Conservation (phyloP, 2,113 vertebrate species). For the Trichechus manatus region DNA sequence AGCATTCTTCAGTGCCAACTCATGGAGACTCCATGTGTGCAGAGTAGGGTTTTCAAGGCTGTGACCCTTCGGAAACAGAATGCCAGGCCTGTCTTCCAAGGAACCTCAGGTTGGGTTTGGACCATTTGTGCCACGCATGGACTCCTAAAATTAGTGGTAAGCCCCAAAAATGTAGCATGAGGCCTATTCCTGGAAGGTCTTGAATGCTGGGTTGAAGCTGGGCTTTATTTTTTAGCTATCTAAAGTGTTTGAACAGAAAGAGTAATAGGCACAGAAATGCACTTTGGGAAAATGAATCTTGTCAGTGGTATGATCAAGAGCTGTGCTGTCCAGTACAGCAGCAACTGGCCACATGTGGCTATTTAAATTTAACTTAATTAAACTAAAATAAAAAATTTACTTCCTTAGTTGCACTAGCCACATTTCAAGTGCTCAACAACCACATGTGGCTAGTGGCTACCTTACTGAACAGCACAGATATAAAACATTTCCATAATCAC, state of each 20-base stretch:
- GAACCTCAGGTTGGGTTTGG: too few relatives aligned
- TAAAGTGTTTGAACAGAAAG: neutral
- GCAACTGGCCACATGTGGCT: neutral
- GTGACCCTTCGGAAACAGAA: too few relatives aligned
- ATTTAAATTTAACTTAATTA: slow-evolving; percentile 23
- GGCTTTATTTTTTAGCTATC: neutral
- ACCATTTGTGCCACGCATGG: too few relatives aligned
- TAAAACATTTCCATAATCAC: neutral
- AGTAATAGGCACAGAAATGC: neutral
- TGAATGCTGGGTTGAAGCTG: neutral
- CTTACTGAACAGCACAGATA: neutral
- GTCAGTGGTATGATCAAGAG: neutral
- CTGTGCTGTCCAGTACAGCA: neutral
- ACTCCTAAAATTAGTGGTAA: neutral
- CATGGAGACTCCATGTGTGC: too few relatives aligned
- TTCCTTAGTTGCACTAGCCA: neutral
- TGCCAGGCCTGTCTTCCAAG: too few relatives aligned
- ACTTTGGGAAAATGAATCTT: neutral
- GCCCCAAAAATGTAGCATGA: neutral
- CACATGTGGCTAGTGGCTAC: neutral
- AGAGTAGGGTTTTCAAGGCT: too few relatives aligned
- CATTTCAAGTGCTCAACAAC: neutral
- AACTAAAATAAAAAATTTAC: neutral
- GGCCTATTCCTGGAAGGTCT: neutral
- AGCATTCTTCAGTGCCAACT: too few relatives aligned